Evolutionary conservation across 1,140 invertebrate species (phyloP).

Genomic region (Eulimnadia texana): DNA sequence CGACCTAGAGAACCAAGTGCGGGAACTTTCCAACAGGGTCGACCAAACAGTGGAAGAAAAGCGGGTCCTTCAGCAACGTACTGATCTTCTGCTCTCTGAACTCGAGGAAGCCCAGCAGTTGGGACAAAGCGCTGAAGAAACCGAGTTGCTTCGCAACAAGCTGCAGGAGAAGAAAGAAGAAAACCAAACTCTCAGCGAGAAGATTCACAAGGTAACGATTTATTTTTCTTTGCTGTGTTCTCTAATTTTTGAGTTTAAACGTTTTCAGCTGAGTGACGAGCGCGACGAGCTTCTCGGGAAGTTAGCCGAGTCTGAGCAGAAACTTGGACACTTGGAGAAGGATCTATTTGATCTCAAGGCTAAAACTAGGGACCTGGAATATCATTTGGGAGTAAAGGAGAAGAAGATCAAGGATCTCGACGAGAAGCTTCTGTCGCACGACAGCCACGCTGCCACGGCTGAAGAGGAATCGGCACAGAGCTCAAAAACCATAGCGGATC

Average conservation of each 20-base stretch:
- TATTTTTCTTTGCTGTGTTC: background rate
- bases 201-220: background rate
- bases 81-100: slow-evolving; percentile 6
- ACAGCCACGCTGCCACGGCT: background rate
- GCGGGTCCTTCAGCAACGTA: background rate
- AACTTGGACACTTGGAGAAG: background rate
- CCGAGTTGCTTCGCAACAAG: background rate
- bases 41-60: background rate
- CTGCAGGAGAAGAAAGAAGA: background rate
- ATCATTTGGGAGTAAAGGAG: background rate
- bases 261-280: background rate
- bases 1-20: background rate
- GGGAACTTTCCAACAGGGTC: background rate
- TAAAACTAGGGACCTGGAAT: slow-evolving; percentile 5
- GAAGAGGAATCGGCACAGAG: background rate
- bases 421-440: background rate
- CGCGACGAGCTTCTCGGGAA: background rate
- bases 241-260: background rate
- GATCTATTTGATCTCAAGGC: slow-evolving; percentile 10
- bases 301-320: background rate
- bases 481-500: background rate
- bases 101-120: background rate
- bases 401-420: background rate
- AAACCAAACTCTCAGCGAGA: background rate
- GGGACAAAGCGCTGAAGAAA: background rate